Evolutionary conservation across 2,888 invertebrate genomes (phyloP).

Genomic region (Gnatocerus cornutus): DNA sequence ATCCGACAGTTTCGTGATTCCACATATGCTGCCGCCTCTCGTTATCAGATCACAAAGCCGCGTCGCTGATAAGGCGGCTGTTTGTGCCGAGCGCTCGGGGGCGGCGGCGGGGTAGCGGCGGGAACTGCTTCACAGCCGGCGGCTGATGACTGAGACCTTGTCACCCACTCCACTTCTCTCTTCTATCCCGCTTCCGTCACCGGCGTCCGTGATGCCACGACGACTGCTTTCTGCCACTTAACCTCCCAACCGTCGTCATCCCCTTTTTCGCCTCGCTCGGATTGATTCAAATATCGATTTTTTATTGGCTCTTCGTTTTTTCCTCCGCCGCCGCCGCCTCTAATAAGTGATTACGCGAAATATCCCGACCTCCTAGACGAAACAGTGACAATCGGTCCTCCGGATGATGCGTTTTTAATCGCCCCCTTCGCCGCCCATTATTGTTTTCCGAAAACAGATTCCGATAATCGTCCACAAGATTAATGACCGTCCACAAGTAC

Average conservation of each 20-base stretch:
- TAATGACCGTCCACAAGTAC: conserved; percentile 43
- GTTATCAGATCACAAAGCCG: conserved; percentile 48
- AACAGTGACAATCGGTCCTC: not conserved
- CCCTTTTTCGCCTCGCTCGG: conserved; percentile 54
- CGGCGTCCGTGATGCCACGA: conserved; percentile 55
- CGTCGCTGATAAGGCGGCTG: conserved; percentile 43
- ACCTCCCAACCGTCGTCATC: conserved; percentile 58
- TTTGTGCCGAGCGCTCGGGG: conserved; percentile 23
- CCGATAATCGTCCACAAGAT: conserved; percentile 49
- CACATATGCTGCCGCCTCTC: conserved; percentile 16
- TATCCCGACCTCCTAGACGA: too few relatives aligned
- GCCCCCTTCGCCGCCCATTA: conserved; percentile 38
- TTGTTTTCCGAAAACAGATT: conserved; percentile 48
- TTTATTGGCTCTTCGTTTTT: conserved; percentile 42
- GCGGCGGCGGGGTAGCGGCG: conserved; percentile 42
- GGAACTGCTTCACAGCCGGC: conserved; percentile 56
- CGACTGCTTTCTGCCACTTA: conserved; percentile 61
- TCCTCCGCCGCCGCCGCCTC: conserved; percentile 9
- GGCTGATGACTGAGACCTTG: conserved; percentile 66
- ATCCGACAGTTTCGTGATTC: not conserved
- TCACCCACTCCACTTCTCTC: conserved; percentile 62
- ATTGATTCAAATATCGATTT: conserved; percentile 58
- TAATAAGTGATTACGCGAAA: not conserved
- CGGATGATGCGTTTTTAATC: conserved; percentile 45
- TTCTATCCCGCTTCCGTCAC: conserved; percentile 56